Evolutionary conservation across 2,113 vertebrate genomes (phyloP).

Genomic region (Bombycilla garrulus): DNA sequence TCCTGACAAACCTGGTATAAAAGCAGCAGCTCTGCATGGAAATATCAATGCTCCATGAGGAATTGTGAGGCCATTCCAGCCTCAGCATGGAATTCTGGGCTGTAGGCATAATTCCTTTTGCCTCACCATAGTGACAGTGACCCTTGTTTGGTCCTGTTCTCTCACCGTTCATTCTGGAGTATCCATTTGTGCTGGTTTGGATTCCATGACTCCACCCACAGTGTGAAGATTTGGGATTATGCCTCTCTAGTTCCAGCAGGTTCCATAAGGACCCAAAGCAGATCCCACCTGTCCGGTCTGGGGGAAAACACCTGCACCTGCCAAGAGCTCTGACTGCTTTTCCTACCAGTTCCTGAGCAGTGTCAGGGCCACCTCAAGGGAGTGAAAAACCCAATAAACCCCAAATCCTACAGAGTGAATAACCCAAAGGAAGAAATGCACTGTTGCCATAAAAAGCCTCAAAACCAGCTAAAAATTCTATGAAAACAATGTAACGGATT

Average conservation of each 20-base stretch:
- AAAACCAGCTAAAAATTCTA: neutral
- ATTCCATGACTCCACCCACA: neutral
- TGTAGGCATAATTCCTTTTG: neutral
- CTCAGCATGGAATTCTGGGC: neutral
- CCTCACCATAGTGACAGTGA: neutral
- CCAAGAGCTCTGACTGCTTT: neutral
- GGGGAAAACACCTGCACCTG: neutral
- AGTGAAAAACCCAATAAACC: neutral
- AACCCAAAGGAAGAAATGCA: neutral
- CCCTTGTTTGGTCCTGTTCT: neutral
- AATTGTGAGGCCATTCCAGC: neutral
- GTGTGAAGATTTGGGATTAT: neutral
- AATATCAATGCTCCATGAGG: neutral
- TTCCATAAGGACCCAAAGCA: neutral
- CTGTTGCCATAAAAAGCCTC: neutral
- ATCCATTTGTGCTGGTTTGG: neutral
- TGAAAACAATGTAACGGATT: neutral
- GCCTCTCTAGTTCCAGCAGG: neutral
- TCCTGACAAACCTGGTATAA: neutral
- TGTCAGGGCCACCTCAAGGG: neutral
- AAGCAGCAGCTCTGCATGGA: neutral
- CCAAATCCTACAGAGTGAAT: neutral
- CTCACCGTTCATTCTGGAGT: neutral
- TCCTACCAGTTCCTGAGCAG: neutral
- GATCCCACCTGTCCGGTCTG: neutral